A percentile compares a stretch with the other conserved stretches of the same genome.
Evolutionary conservation across 2,113 vertebrate genomes (phyloP).

Genomic region (Isurus oxyrinchus): DNA sequence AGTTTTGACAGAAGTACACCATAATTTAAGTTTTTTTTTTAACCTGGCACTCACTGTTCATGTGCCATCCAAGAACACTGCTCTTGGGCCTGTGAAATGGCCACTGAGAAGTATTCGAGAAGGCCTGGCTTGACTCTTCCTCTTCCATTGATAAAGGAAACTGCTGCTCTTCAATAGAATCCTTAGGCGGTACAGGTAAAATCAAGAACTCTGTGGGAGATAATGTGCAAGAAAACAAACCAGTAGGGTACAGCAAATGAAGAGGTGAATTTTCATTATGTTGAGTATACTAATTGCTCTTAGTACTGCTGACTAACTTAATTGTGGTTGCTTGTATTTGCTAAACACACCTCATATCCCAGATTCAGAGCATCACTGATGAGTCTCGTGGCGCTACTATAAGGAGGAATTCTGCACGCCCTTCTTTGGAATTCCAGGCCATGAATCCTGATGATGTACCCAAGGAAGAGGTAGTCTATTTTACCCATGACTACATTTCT

Average conservation of each 20-base stretch:
- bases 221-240: not conserved
- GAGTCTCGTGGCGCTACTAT: slow-evolving; percentile 69
- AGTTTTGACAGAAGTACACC: not conserved
- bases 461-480: slow-evolving; percentile 67
- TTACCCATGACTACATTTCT: slow-evolving; percentile 40
- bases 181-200: not conserved
- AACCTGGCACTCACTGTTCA: not conserved
- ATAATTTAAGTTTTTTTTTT: not conserved
- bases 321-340: slow-evolving; percentile 47
- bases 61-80: not conserved
- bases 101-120: not conserved
- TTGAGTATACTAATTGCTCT: not conserved
- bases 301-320: slow-evolving; percentile 45
- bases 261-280: not conserved
- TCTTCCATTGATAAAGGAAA: not conserved
- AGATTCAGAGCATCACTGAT: slow-evolving; percentile 76
- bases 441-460: slow-evolving; percentile 57
- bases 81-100: not conserved
- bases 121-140: not conserved
- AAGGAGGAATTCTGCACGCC: slow-evolving; percentile 61
- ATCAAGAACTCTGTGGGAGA: not conserved
- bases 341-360: slow-evolving; percentile 47
- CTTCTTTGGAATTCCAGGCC: slow-evolving; percentile 57
- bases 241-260: not conserved
- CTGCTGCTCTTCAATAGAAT: not conserved